A percentile compares a stretch with the other conserved stretches of the same genome.
These are phyloP conservation scores for Nyctalus aviator DNA, from an alignment of 2,797 vertebrate genomes.

Conservation along the genomic window DNA sequence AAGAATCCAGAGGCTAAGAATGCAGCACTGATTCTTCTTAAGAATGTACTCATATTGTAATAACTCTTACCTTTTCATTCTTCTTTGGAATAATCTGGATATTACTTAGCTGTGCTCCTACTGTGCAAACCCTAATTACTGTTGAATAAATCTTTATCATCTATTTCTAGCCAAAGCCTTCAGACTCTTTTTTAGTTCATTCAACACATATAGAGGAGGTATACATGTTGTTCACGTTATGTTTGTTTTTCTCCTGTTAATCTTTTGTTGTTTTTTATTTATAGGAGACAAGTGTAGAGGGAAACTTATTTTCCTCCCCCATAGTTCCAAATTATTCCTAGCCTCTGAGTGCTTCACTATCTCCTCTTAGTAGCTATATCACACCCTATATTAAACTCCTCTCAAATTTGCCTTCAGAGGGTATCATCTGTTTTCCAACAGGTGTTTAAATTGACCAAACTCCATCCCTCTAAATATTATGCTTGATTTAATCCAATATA, in stretches of 20 bases:
- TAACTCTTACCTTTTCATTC: neutral
- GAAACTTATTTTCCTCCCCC: neutral
- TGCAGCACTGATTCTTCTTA: neutral
- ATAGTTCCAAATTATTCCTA: neutral
- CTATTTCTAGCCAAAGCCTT: neutral
- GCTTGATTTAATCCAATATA: constrained; percentile 54
- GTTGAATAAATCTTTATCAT: neutral
- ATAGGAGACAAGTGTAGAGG: neutral
- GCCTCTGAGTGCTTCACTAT: neutral
- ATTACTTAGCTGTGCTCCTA: neutral
- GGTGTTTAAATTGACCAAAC: neutral
- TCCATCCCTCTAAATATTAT: constrained; percentile 46
- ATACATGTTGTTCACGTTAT: neutral
- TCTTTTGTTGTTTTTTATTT: neutral
- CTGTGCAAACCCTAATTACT: neutral
- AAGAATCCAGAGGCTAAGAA: neutral
- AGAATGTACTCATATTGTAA: neutral
- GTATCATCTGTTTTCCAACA: constrained; percentile 22
- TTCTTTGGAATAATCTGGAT: neutral
- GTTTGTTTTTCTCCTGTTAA: neutral
- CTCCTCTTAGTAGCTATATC: constrained; percentile 9
- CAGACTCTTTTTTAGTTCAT: neutral
- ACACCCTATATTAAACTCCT: neutral
- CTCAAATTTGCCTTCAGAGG: constrained; percentile 44
- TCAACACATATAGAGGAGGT: neutral